These are phyloP conservation scores for Epizoanthus illoricatus DNA, from an alignment of 92 coral and sea anemone species.

Conservation along the genomic window DNA sequence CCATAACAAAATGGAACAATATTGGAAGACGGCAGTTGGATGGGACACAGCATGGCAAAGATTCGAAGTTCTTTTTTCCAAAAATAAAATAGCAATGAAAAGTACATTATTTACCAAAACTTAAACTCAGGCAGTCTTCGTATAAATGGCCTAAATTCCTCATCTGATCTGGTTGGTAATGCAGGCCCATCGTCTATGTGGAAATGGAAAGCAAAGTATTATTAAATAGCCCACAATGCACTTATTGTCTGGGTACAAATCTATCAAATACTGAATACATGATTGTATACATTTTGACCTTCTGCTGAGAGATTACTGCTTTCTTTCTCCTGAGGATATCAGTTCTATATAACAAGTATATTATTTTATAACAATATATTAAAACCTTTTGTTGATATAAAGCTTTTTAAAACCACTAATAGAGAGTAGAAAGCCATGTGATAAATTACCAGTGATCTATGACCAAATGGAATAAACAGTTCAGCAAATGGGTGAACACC, in stretches of 20 bases:
- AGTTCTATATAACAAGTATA: no score
- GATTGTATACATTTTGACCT: not conserved
- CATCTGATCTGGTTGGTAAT: constrained; percentile 88
- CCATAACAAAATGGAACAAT: no score
- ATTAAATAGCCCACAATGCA: not conserved
- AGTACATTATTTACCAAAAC: constrained; percentile 71
- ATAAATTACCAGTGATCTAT: no score
- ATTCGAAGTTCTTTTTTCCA: not conserved
- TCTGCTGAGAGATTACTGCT: not conserved
- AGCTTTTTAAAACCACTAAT: not conserved
- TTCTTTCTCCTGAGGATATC: no score
- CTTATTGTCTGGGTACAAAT: no score
- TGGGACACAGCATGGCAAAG: not conserved
- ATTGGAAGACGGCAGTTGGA: no score
- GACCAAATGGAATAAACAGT: no score
- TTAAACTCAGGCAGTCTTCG: constrained; percentile 98
- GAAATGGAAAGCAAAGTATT: not conserved
- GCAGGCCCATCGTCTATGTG: constrained; percentile 84
- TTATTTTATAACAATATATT: no score
- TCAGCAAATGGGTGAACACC: no score
- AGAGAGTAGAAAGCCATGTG: no score
- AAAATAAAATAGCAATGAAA: not conserved
- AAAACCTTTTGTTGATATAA: not conserved
- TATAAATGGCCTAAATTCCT: constrained; percentile 96
- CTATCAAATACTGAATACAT: not conserved